Evolutionary conservation across 1,140 invertebrate genomes (phyloP), one percentile per base, ranked within the genome.

Genomic region (Drosophila pallidifrons): DNA sequence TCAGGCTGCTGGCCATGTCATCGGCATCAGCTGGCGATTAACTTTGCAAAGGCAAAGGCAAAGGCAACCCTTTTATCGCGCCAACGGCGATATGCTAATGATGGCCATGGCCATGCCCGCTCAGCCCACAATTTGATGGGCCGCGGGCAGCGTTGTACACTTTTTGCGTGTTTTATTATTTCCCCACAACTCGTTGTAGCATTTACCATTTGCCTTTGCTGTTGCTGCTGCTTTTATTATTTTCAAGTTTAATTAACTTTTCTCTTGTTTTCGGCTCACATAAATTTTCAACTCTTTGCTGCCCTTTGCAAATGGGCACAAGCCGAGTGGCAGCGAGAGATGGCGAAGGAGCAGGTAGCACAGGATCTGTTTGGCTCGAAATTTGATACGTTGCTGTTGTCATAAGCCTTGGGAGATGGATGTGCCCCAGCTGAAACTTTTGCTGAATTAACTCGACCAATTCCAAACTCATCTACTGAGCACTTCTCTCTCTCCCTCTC

Each of bases 241-340:
- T 82, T 88, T 88, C 83, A 88, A 87, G 83, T 87, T 87, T 87
- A 87, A 87, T 87, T 87, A 87, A 87, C 83, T 87, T 87, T 87
- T 87, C 83, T 77, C 77, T 79, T 86, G 82, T 77, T 85, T 85
- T 81, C 81, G 68, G 74, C 70, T 68, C 77, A 86, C 82, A 87
- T 86, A 86, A 86, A 86, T 86, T 86, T 25, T 45, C 41, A 70
- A 82, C 78, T 72, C 70, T 72, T 75, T 55, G 35, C 69, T 68
- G 76, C 81, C 60, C 69, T 75, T 78, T 64, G 68, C 59, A 69
- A 45, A 41, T 63, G 54, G 57, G 16, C 55, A 65, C 45, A 11
- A 11, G 11, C 11, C 51, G 46, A 80, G 59, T 30, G 15, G 30
- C 8, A 59, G 20, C 20, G 20, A 25, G 20, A 25, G 20, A 25